Evolutionary conservation across 1,140 invertebrate genomes (phyloP).

Genomic region (Caenorhabditis inopinata): DNA sequence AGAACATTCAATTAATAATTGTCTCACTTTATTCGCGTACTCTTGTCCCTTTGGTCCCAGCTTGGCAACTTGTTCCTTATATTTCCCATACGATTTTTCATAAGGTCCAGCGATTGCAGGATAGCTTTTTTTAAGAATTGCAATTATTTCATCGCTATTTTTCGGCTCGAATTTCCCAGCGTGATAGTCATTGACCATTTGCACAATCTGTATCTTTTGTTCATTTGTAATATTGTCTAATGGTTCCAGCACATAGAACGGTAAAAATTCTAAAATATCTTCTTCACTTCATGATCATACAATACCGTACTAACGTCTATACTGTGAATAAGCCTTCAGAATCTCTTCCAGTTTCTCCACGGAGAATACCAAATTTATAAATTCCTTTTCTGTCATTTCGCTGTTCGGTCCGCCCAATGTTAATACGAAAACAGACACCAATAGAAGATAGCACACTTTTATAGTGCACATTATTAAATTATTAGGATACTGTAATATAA

Average conservation of each 20-base stretch:
- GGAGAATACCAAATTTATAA: neutral
- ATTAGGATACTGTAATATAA: too few relatives aligned
- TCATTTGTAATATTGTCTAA: neutral
- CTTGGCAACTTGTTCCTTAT: constrained; percentile 15
- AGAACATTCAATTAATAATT: neutral
- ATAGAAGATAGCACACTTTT: neutral
- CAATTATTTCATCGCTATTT: neutral
- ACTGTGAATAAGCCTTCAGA: neutral
- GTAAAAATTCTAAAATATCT: neutral
- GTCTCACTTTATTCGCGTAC: neutral
- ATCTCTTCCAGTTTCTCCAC: neutral
- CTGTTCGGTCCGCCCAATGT: neutral
- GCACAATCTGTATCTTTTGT: neutral
- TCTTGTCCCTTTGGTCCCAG: constrained; percentile 25
- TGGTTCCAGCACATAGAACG: neutral
- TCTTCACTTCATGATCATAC: neutral
- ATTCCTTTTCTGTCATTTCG: neutral
- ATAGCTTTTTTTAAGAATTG: neutral
- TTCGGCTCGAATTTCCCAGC: constrained; percentile 3
- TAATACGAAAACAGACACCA: neutral
- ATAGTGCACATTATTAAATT: neutral
- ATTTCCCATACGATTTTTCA: neutral
- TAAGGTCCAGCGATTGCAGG: neutral
- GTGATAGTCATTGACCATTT: constrained; percentile 19
- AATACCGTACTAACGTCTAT: neutral